Conservation (phyloP, 2,888 invertebrate genomes). For the Tenthredo scrophulariae region DNA sequence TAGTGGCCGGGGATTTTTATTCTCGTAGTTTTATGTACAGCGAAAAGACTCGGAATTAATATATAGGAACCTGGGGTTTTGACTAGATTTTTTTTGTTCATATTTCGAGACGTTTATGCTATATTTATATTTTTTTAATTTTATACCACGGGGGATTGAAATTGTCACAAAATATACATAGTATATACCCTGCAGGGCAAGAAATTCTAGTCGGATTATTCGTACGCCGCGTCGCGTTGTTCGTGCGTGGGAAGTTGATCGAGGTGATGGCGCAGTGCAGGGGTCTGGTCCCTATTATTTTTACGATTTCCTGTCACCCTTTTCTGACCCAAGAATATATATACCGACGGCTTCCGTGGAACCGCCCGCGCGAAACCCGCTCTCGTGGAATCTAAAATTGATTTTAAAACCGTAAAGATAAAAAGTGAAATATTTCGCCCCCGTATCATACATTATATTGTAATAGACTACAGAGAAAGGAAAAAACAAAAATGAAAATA, state of each 20-base stretch:
- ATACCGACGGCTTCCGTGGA: background rate
- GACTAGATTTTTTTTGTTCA: background rate
- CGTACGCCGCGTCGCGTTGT: background rate
- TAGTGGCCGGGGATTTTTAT: too few species aligned
- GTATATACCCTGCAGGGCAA: background rate
- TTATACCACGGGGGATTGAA: background rate
- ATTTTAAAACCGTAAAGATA: conserved; percentile 5
- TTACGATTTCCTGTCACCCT: conserved; percentile 41
- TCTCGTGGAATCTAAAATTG: conserved; percentile 14
- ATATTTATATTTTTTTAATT: background rate
- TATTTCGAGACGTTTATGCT: background rate
- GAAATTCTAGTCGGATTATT: background rate
- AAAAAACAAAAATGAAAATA: background rate
- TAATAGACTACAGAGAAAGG: background rate
- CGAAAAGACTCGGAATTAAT: too few species aligned
- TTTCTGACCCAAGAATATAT: conserved; percentile 22
- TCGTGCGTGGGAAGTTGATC: background rate
- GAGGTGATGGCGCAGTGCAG: conserved; percentile 2
- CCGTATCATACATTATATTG: background rate
- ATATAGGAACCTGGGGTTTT: too few species aligned
- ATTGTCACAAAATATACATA: background rate
- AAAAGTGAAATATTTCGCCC: conserved; percentile 19
- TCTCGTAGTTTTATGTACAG: too few species aligned
- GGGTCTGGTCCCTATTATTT: background rate
- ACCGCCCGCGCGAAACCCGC: background rate